phyloP scores from a whole-genome alignment of 2,797 vertebrate genomes.

The Pipistrellus kuhlii region DNA sequence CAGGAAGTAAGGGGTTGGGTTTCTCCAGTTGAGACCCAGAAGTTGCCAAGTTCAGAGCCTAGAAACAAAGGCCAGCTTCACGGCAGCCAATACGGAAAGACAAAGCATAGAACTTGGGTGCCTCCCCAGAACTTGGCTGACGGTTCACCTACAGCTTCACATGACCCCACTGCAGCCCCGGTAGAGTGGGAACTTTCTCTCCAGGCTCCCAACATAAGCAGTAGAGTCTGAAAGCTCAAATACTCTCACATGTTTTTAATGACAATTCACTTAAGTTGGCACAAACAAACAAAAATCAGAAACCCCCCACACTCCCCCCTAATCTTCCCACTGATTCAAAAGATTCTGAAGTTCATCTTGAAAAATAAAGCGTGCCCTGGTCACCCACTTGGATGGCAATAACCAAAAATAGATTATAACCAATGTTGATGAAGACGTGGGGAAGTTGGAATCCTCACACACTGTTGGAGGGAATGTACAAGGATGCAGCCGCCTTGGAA shows the following conservation, averaged over 20 bases:
- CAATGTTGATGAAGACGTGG: not conserved
- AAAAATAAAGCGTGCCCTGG: not conserved
- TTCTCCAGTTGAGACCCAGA: not conserved
- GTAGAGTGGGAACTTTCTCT: not conserved
- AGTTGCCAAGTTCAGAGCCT: not conserved
- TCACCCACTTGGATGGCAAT: not conserved
- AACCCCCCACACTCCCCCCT: not conserved
- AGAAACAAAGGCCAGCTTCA: not conserved
- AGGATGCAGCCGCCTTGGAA: not conserved
- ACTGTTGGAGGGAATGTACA: not conserved
- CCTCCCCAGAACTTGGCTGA: not conserved
- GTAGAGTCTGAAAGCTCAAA: not conserved
- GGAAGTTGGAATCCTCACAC: not conserved
- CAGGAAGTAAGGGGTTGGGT: not conserved
- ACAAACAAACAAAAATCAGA: not conserved
- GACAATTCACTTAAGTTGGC: not conserved
- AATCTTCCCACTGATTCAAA: not conserved
- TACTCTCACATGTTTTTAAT: not conserved
- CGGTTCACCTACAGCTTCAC: not conserved
- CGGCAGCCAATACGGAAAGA: not conserved
- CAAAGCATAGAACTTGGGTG: not conserved
- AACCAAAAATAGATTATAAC: conserved; percentile 1
- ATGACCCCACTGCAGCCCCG: not conserved
- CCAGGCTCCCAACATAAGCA: not conserved
- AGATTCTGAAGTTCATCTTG: not conserved